Evolutionary conservation across 2,113 vertebrate genomes (phyloP).

Genomic region (Eulemur macaco): DNA sequence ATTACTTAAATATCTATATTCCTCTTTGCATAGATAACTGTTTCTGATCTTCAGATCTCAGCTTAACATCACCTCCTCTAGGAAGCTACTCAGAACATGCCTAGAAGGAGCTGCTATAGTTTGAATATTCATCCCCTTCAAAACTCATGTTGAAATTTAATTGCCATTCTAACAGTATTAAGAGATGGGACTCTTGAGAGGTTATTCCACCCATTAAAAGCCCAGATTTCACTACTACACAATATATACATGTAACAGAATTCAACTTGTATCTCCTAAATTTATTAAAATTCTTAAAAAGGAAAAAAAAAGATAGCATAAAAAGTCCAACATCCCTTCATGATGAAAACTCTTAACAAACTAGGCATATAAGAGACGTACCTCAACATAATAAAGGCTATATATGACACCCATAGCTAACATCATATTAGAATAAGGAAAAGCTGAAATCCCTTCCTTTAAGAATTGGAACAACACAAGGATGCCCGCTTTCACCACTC

Average conservation of each 20-base stretch:
- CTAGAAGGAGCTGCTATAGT: background rate
- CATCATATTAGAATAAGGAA: background rate
- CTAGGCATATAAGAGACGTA: background rate
- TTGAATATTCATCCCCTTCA: background rate
- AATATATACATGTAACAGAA: no score
- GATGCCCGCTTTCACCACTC: background rate
- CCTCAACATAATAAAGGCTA: background rate
- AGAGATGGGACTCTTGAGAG: background rate
- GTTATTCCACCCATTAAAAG: background rate
- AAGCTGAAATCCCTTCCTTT: background rate
- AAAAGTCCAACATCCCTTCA: background rate
- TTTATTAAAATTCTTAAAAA: no score
- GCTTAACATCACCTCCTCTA: background rate
- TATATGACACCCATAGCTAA: background rate
- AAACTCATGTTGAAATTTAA: background rate
- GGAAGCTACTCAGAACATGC: background rate
- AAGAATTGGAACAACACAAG: background rate
- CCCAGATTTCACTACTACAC: no score
- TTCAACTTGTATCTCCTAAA: no score
- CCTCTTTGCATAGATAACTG: background rate
- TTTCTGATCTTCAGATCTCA: background rate
- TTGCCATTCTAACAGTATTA: background rate
- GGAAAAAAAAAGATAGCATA: no score
- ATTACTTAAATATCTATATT: background rate
- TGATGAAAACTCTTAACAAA: background rate